phyloP scores from a whole-genome alignment of 2,113 vertebrate species.

The Cephalopholis sonnerati region DNA sequence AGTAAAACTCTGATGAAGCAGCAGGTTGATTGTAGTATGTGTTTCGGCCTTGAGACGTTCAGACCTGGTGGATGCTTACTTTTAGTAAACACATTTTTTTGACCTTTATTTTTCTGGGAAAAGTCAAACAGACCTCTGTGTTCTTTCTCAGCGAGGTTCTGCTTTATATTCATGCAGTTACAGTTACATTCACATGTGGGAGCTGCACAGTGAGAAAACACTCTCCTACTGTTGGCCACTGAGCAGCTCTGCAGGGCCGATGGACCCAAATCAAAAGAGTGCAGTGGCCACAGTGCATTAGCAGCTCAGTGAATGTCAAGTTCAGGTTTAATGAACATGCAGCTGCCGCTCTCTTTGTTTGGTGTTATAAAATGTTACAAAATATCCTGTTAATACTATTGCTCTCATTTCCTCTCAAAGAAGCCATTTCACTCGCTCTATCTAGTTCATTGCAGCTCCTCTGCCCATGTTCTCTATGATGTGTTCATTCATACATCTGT shows the following conservation, averaged over 20 bases:
- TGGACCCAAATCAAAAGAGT: constrained; percentile 61
- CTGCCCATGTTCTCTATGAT: not conserved
- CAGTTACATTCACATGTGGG: constrained; percentile 30
- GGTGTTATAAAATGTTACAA: constrained; percentile 7
- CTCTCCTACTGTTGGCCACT: constrained; percentile 25
- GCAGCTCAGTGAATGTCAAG: constrained; percentile 51
- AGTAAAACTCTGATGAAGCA: not conserved
- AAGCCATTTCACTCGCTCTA: not conserved
- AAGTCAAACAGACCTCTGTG: constrained; percentile 42
- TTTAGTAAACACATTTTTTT: not conserved
- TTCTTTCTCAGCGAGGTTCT: constrained; percentile 19
- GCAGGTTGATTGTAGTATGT: not conserved
- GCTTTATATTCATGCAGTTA: constrained; percentile 45
- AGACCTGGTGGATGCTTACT: not conserved
- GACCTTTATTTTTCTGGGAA: constrained; percentile 48
- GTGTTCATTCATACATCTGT: constrained; percentile 29
- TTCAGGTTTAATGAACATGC: constrained; percentile 60
- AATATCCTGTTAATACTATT: not conserved
- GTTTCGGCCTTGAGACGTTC: constrained; percentile 26
- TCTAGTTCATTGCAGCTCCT: constrained; percentile 8
- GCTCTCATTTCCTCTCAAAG: constrained; percentile 24
- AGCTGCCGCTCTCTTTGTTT: constrained; percentile 50
- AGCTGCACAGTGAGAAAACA: constrained; percentile 32
- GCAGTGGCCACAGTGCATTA: constrained; percentile 50
- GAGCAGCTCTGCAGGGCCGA: constrained; percentile 45